Evolutionary conservation across 2,113 vertebrate genomes (phyloP), one percentile per base, ranked within the genome.

Genomic region (Athene noctua): DNA sequence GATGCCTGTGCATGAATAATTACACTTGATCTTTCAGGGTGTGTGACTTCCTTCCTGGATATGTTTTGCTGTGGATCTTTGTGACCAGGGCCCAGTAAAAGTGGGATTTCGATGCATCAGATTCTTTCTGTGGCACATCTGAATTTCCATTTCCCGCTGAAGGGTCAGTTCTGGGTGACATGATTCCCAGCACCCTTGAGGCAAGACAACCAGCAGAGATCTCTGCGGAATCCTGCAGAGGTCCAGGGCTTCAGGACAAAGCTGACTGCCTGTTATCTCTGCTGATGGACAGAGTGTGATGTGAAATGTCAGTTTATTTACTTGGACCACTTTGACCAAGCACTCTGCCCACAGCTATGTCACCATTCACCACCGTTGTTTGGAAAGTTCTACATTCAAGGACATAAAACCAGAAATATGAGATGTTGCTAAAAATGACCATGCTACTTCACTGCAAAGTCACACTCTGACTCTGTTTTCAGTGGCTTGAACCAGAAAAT

Each of bases 221-320:
- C 27, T 77, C 49, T 67, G 58, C 59, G 78, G 80, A 81, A 71
- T 74, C 23, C 77, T 3, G 1, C 4, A 55, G n/a, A 81, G 61
- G 38, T 81, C 46, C 20, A 47, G 44, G 29, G 42, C 77, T 84
- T 61, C 67, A 25, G 47, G 67, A 47, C 73, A 62, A 74, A 84
- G 68, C 59, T 7, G 34, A 58, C 1, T 25, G 46, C 42, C 47
- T 49, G 47, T 84, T 92, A 71, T 55, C 88, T 90, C 73, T 67
- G 58, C 63, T 74, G 55, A 59, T 44, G 57, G 89, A 83, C n/a
- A 54, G 26, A 68, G 36, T 15, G 44, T 79, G 75, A 88, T 86
- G 88, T 79, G 86, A 93, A 96, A 19, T 61, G 22, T 67, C 57
- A 32, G 26, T 89, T 94, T 81, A 89, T 78, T 95, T 86, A 81